A percentile compares a stretch with the other conserved stretches of the same genome.
These are phyloP conservation scores for Glareola pratincola DNA, from an alignment of 2,113 vertebrate genomes.

Conservation along the genomic window DNA sequence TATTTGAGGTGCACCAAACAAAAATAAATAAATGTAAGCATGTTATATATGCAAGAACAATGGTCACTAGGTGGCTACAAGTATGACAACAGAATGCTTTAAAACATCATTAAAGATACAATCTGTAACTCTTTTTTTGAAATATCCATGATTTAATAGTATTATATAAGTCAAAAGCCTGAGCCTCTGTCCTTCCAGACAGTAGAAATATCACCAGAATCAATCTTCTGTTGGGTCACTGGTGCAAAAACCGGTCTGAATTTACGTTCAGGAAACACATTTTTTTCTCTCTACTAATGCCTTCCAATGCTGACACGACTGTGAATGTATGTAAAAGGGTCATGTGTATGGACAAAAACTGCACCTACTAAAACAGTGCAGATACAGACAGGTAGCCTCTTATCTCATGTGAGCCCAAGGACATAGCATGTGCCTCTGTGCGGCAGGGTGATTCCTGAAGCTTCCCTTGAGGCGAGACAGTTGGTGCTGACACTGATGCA, in stretches of 20 bases:
- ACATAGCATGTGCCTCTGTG: not conserved
- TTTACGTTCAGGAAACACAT: not conserved
- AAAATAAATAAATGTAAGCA: not conserved
- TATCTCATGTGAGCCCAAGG: not conserved
- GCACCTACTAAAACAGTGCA: not conserved
- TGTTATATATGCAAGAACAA: not conserved
- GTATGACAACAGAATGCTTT: not conserved
- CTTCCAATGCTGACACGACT: not conserved
- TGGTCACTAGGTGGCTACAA: not conserved
- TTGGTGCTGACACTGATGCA: rapidly evolving
- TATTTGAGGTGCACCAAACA: not conserved
- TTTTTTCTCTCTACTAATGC: not conserved
- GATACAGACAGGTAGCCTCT: not conserved
- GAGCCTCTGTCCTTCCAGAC: not conserved
- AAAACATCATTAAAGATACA: not conserved
- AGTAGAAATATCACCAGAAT: not conserved
- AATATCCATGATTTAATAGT: not conserved
- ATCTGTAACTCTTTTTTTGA: not conserved
- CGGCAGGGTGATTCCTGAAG: not conserved
- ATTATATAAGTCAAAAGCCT: not conserved
- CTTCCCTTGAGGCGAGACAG: not conserved
- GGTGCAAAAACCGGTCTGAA: not conserved
- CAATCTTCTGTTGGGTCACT: not conserved
- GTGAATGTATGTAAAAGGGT: not conserved
- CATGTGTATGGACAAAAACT: not conserved